Evolutionary conservation across 2,797 vertebrate genomes (phyloP), one percentile per base, ranked within the genome.

Genomic region (Myotis daubentonii): DNA sequence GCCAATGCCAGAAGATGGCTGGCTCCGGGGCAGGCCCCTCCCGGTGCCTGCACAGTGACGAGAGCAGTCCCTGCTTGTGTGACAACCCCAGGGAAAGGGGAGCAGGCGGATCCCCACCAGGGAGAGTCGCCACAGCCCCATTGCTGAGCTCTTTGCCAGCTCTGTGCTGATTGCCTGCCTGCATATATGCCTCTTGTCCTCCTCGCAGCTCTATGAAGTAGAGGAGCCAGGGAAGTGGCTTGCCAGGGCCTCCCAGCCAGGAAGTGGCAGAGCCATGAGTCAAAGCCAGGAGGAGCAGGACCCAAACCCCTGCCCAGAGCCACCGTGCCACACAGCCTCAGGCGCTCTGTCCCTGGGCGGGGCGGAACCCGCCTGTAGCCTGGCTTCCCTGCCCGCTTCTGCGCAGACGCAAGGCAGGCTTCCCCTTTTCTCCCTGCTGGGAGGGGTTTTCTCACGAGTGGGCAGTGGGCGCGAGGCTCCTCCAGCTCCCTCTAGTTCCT

Each of bases 391-490:
- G 7, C 36, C 47, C 16, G 5, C 47, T 12, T 23, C 55, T 38
- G 11, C 3, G 10, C 23, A 68, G 79, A 65, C 57, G 38, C 33
- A 17, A 17, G 6, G 70, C 8, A 15, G 16, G 89, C 83, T 94
- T 95, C 90, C 90, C 25, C 83, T 97, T 91, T 94, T 41, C 20
- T 75, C 22, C 1, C 55, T 19, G 17, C 87, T 47, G 41, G 36
- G 49, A 74, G 55, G 82, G 75, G 2, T 5, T 38, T 78, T 92
- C 92, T 68, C 57, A 9, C 3, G 2, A 1, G 3, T 20, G 1
- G 1, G 30, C 0, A 1, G 3, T 20, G 1, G 1, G 30, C 0
- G 0, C 19, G 0, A 15, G 51, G 20, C 33, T 88, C 44, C 53
- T n/a, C 36, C 44, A 33, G 47, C 30, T 57, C 44, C 53, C 44